Evolutionary conservation across 2,888 invertebrate genomes (phyloP), one percentile per base, ranked within the genome.

Genomic region (Prosapia bicincta): DNA sequence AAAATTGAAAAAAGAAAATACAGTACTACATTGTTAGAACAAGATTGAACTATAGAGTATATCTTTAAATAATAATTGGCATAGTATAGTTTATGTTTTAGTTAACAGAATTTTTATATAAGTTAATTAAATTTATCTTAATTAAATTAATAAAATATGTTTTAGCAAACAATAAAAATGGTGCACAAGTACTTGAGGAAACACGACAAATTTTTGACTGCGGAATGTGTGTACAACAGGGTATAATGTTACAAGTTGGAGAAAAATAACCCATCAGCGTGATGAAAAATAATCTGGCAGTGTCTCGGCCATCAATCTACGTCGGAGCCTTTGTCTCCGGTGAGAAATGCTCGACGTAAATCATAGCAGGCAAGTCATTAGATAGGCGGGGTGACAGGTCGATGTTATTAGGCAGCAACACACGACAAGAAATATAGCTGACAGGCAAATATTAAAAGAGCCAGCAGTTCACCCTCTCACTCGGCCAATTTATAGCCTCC

Each of bases 401-500:
- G 69, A 38, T 76, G 76, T 76, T 76, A 76, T 76, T 76, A 76
- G 76, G 76, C 54, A 76, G 76, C 76, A 65, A 71, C 76, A 76
- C 76, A 76, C 76, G 76, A 76, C 71, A 76, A 76, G 76, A 76
- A 76, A 76, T 76, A 76, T 76, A 72, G 76, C 76, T 72, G 76
- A 76, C 76, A 76, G 72, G 76, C 71, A 76, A 76, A 76, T 76
- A 76, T 76, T 76, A 76, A 76, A 76, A 76, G 76, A 76, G 76
- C 72, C 28, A 28, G 69, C 32, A 24, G 54, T 69, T 24, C 38
- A n/a, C 71, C 38, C 76, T 32, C 67, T 69, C 65, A 10, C 67
- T 72, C 76, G 69, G 76, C 76, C 76, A 76, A 76, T 76, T 76
- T 76, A 76, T 76, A 72, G 76, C 76, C 76, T 72, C 71, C 67